These are phyloP conservation scores for Nycteola revayana DNA, from an alignment of 2,888 invertebrate genomes.

Conservation along the genomic window DNA sequence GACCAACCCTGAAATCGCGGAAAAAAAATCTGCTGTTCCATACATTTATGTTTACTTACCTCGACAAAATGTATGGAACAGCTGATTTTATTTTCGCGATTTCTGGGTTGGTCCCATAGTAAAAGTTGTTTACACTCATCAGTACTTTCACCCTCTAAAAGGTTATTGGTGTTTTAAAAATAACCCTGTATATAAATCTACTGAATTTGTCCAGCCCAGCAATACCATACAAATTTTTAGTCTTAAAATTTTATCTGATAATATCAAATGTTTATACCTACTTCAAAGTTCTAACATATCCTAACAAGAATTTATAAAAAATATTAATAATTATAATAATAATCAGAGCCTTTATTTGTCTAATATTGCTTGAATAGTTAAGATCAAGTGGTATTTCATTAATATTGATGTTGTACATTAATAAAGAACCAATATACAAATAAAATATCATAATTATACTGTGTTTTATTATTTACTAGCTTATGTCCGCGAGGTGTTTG, in stretches of 20 bases:
- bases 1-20: no score
- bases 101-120: no score
- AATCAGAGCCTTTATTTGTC: constrained; percentile 38
- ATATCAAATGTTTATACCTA: constrained; percentile 21
- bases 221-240: constrained; percentile 15
- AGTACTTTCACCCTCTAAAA: no score
- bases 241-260: constrained; percentile 15
- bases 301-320: constrained; percentile 29
- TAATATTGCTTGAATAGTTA: constrained; percentile 28
- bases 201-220: constrained; percentile 9
- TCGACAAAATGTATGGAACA: no score
- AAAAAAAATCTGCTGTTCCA: no score
- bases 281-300: no score
- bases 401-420: constrained; percentile 44
- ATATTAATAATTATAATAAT: constrained; percentile 3
- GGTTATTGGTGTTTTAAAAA: no score
- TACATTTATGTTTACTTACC: no score
- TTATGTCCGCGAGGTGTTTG: no score
- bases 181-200: neutral
- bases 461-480: no score
- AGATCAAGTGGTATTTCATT: constrained; percentile 27
- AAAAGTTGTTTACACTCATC: no score
- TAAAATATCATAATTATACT: constrained; percentile 36
- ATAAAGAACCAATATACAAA: constrained; percentile 54
- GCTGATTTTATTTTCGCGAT: no score